Percentiles rank a stretch among this genome's conserved stretches.
Evolutionary conservation across 64 coral and sea anemone species (phyloP).

Genomic region (Platygyra sinensis): DNA sequence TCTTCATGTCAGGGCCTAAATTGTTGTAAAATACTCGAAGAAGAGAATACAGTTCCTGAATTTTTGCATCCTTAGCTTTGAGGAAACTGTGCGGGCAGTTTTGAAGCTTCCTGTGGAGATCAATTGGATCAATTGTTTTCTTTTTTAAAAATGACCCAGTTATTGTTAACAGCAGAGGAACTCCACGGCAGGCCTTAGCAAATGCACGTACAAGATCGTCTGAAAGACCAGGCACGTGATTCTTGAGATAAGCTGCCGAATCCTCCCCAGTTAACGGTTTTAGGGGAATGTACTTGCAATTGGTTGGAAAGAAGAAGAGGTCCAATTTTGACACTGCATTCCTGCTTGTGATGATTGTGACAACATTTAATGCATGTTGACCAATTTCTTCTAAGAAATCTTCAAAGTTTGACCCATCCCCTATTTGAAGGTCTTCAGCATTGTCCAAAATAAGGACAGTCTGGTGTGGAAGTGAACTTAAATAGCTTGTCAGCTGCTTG

Average conservation of each 20-base stretch:
- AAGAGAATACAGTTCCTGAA: background rate
- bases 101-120: slow-evolving; percentile 23
- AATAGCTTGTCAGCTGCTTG: background rate
- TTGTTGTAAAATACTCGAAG: slow-evolving; percentile 17
- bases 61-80: background rate
- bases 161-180: slow-evolving; percentile 40
- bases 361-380: slow-evolving; percentile 16
- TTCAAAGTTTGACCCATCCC: slow-evolving; percentile 12
- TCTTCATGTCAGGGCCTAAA: slow-evolving; percentile 2
- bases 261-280: background rate
- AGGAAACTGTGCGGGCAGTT: slow-evolving; percentile 15
- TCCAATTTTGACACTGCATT: background rate
- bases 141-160: slow-evolving; percentile 6
- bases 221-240: background rate
- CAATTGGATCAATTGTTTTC: background rate
- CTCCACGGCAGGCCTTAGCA: slow-evolving; percentile 23
- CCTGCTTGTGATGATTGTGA: slow-evolving; percentile 45
- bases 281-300: background rate
- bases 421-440: slow-evolving; percentile 61
- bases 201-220: background rate
- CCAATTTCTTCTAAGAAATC: slow-evolving; percentile 31
- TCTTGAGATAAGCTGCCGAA: slow-evolving; percentile 13
- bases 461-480: background rate
- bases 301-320: background rate
- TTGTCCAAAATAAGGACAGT: slow-evolving; percentile 56